Evolutionary conservation across 1,140 invertebrate genomes (phyloP).

Genomic region (Drosophila parabipectinata): DNA sequence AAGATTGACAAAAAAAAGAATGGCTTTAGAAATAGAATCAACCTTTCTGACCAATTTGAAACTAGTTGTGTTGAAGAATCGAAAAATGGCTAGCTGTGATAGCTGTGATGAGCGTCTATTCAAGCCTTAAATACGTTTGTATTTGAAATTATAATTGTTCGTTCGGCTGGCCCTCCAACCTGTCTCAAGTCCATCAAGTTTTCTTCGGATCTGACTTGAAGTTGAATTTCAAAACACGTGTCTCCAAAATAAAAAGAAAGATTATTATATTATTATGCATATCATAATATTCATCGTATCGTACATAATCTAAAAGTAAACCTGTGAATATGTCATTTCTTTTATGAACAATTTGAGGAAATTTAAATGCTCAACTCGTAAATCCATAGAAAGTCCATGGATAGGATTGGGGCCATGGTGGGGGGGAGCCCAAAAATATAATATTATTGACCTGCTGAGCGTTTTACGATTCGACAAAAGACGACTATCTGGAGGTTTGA

Average conservation of each 20-base stretch:
- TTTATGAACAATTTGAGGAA: slow-evolving; percentile 60
- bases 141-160: slow-evolving; percentile 16
- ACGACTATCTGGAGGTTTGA: slow-evolving; percentile 12
- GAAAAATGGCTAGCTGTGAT: slow-evolving; percentile 7
- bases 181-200: slow-evolving; percentile 52
- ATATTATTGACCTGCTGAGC: slow-evolving; percentile 50
- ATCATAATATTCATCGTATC: slow-evolving; percentile 38
- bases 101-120: slow-evolving; percentile 17
- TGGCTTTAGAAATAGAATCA: slow-evolving; percentile 5
- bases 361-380: slow-evolving; percentile 66
- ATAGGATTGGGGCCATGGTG: slow-evolving; percentile 10
- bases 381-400: slow-evolving; percentile 61
- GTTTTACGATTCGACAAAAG: slow-evolving; percentile 42
- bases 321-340: slow-evolving; percentile 28
- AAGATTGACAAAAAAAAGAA: slow-evolving; percentile 23
- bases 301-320: slow-evolving; percentile 40
- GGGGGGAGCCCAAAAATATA: slow-evolving; percentile 3
- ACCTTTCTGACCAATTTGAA: slow-evolving; percentile 24
- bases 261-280: slow-evolving; percentile 62
- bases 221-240: slow-evolving; percentile 68
- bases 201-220: slow-evolving; percentile 35
- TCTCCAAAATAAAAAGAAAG: slow-evolving; percentile 11
- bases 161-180: slow-evolving; percentile 14
- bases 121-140: slow-evolving; percentile 5
- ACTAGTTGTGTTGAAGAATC: slow-evolving; percentile 20